A percentile compares a stretch with the other conserved stretches of the same genome.
These are phyloP conservation scores for Coelopa frigida DNA, from an alignment of 1,140 invertebrate species.

Conservation along the genomic window DNA sequence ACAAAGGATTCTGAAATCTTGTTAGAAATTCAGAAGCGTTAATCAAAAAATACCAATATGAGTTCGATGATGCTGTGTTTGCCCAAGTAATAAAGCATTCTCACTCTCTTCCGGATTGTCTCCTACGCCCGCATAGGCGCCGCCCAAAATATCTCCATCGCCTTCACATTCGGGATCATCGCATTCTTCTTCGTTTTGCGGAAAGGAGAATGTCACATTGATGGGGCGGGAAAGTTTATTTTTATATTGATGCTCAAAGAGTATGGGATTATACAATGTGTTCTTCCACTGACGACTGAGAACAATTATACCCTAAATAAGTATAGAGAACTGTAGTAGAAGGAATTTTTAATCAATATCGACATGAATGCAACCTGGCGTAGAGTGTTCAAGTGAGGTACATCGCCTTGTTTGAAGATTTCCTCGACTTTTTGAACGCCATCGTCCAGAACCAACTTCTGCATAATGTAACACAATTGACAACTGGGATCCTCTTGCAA, in stretches of 20 bases:
- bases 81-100: slow-evolving; percentile 46
- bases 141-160: slow-evolving; percentile 36
- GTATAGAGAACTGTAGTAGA: slow-evolving; percentile 13
- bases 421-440: slow-evolving; percentile 69
- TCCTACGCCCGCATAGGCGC: slow-evolving; percentile 38
- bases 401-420: slow-evolving; percentile 72
- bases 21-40: slow-evolving; percentile 31
- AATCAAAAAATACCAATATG: slow-evolving; percentile 46
- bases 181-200: slow-evolving; percentile 64
- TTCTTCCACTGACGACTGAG: slow-evolving; percentile 95
- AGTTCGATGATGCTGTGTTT: slow-evolving; percentile 46
- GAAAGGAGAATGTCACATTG: slow-evolving; percentile 81
- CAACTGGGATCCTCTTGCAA: slow-evolving; percentile 93
- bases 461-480: slow-evolving; percentile 82
- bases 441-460: slow-evolving; percentile 74
- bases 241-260: slow-evolving; percentile 85
- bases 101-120: slow-evolving; percentile 45
- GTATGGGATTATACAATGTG: slow-evolving; percentile 84
- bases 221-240: slow-evolving; percentile 71
- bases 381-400: slow-evolving; percentile 83
- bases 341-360: background rate
- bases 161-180: slow-evolving; percentile 42
- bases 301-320: slow-evolving; percentile 74
- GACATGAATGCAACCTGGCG: slow-evolving; percentile 55
- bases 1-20: slow-evolving; percentile 4